A percentile compares a stretch with the other conserved stretches of the same genome.
These are phyloP conservation scores for Homalodisca vitripennis DNA, from an alignment of 1,140 invertebrate species.

Conservation along the genomic window DNA sequence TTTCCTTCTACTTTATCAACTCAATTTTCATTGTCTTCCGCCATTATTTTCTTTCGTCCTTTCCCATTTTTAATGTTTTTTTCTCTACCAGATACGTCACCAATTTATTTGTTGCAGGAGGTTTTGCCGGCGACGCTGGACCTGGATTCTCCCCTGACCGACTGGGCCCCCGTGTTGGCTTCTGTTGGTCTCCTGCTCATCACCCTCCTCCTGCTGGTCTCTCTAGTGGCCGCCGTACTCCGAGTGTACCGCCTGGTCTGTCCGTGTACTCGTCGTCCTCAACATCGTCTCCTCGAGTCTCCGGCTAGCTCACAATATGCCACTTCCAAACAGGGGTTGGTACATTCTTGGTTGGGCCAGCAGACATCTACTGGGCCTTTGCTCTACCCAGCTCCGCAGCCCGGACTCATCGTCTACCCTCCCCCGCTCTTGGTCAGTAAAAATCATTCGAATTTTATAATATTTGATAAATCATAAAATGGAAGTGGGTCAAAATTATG, in stretches of 20 bases:
- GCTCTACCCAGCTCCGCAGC: conserved; percentile 12
- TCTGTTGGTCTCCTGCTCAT: conserved; percentile 57
- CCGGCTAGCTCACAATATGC: conserved; percentile 28
- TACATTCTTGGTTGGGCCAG: conserved; percentile 39
- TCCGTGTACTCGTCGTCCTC: conserved; percentile 51
- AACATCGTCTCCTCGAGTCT: conserved; percentile 12
- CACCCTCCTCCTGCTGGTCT: conserved; percentile 53
- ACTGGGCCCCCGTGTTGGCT: conserved; percentile 54
- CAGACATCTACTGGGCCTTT: conserved; percentile 11
- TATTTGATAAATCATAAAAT: no score
- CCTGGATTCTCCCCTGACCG: no score
- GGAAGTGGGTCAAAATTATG: no score
- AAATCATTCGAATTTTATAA: no score
- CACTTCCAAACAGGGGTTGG: conserved; percentile 39
- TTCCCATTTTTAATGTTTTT: no score
- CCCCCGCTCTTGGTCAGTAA: conserved; percentile 25
- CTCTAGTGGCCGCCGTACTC: conserved; percentile 52
- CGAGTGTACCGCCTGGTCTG: conserved; percentile 55
- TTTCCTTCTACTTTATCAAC: no score
- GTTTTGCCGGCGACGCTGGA: no score
- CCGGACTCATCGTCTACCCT: conserved; percentile 23
- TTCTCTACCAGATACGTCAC: no score
- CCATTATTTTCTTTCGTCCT: no score
- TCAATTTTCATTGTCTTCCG: no score
- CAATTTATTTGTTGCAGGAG: no score